These are phyloP conservation scores for Sussaba pulchella DNA, from an alignment of 2,888 invertebrate species.

Conservation along the genomic window DNA sequence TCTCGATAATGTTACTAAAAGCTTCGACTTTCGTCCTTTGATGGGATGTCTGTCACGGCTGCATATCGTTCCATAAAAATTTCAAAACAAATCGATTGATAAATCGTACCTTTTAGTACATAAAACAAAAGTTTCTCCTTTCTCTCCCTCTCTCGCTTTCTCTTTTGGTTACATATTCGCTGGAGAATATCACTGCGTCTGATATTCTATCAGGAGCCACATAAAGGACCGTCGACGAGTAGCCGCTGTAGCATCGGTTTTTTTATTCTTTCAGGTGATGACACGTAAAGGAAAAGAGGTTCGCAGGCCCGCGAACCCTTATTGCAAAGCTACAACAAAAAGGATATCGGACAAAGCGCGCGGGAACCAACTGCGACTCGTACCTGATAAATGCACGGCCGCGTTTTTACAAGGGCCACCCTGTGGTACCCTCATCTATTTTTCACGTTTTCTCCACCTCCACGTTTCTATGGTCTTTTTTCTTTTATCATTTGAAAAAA, in stretches of 20 bases:
- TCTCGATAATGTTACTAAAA: background rate
- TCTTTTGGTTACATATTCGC: background rate
- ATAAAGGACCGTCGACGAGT: background rate
- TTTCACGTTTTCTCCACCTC: background rate
- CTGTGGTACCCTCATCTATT: slow-evolving; percentile 12
- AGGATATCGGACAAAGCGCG: background rate
- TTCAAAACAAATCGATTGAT: too few species aligned
- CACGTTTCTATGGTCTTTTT: too few species aligned
- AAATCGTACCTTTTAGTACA: too few species aligned
- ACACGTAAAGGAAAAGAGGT: slow-evolving; percentile 3
- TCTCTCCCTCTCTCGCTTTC: background rate
- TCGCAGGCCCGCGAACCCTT: background rate
- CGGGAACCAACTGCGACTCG: background rate
- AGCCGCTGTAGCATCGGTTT: background rate
- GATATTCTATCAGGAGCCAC: background rate
- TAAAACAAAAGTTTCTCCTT: background rate
- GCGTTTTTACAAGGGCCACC: background rate
- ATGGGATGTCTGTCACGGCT: background rate
- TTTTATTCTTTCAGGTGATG: background rate
- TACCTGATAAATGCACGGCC: slow-evolving; percentile 10
- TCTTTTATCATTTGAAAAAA: too few species aligned
- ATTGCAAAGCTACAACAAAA: slow-evolving; percentile 9
- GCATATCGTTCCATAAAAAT: background rate
- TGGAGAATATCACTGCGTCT: background rate
- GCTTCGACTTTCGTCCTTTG: background rate